A percentile compares a stretch with the other conserved stretches of the same genome.
Conservation (phyloP, 2,113 vertebrate genomes). For the Ciconia stormi region DNA sequence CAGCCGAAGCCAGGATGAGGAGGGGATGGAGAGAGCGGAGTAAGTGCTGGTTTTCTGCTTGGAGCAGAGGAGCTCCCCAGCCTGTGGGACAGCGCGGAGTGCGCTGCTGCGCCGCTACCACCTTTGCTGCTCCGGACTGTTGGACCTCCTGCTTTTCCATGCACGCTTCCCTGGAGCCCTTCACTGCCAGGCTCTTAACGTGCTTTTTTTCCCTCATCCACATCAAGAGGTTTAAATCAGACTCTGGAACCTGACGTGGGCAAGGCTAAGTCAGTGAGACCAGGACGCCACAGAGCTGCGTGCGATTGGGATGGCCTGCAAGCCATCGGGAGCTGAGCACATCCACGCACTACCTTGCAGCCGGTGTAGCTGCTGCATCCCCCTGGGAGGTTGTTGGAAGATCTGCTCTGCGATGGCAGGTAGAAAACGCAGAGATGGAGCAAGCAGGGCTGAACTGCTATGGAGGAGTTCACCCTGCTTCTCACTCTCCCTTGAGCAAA, state of each 20-base stretch:
- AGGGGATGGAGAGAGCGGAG: neutral
- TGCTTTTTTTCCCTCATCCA: neutral
- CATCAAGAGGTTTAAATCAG: neutral
- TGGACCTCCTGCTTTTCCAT: neutral
- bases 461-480: neutral
- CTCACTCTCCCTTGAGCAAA: neutral
- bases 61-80: neutral
- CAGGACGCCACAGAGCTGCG: accelerated
- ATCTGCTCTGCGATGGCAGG: neutral
- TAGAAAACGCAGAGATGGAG: neutral
- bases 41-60: accelerated
- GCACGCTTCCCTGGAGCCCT: neutral
- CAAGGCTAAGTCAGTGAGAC: neutral
- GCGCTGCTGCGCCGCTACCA: neutral
- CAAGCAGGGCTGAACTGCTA: neutral
- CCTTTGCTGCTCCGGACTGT: neutral
- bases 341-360: accelerated
- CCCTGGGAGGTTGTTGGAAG: neutral
- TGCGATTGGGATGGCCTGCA: neutral
- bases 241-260: neutral
- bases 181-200: neutral
- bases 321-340: accelerated
- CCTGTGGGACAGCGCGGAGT: accelerated
- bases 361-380: neutral
- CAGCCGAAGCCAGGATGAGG: neutral